Base-by-base conservation (phyloP, 2,888 invertebrate genomes). In the Eupithecia centaureata region DNA sequence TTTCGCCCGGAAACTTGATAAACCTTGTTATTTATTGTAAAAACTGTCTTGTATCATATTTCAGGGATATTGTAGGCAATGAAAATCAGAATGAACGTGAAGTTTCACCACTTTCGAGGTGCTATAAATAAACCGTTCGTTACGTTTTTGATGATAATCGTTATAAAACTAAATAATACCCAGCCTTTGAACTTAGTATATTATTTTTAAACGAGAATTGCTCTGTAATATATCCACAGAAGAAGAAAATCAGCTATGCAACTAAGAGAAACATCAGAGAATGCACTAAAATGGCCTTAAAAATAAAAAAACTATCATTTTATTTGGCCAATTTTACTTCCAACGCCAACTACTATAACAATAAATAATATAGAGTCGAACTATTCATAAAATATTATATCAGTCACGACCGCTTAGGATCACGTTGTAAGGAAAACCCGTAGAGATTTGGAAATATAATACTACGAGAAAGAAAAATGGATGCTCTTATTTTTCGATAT, bases 111-210 rank as follows among this genome's bases (percentile, higher is more conserved):
- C 12, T 4, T 47, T 47, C 47, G 47, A 47, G 22, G 22, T 47
- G 5, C 27, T 2, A 27, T 52, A 52, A 52, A 27, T n/a, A n/a
- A 25, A 51, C 15, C 15, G 13, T 52, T 27, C 15, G 25, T 13
- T 32, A 30, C 4, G 57, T n/a, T 22, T 18, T 57, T 22, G 18
- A 22, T 32, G 18, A 52, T 30, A 57, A 57, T 10, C 18, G n/a
- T 33, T 28, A 56, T 57, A 18, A 22, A 33, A 33, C 18, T 32
- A 4, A 18, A 30, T 18, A 57, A 32, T 33, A 57, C 8, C 8
- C n/a, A 32, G 28, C 12, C 57, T 57, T 57, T 57, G 57, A 57
- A 33, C 30, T 57, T 22, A 12, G 12, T 57, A 32, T 57, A 32
- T 32, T 56, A 56, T 56, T 32, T 28, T 56, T 10, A 32, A 18